A percentile compares a stretch with the other conserved stretches of the same genome.
Evolutionary conservation across 2,113 vertebrate genomes (phyloP).

Genomic region (Psophia crepitans): DNA sequence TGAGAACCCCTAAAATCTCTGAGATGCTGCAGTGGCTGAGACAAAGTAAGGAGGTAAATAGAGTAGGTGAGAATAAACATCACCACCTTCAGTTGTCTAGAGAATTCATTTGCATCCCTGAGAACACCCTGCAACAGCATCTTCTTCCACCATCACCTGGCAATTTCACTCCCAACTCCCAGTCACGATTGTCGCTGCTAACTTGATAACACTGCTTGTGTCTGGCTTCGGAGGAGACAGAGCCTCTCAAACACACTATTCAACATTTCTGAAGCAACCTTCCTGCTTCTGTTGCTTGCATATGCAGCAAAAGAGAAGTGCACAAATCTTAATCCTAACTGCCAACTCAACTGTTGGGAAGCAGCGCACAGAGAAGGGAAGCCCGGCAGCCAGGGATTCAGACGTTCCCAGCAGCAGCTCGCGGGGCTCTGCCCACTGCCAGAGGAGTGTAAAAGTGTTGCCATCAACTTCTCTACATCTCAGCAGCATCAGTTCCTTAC

Average conservation of each 20-base stretch:
- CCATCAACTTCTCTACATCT: neutral
- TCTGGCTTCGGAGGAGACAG: neutral
- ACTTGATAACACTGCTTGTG: neutral
- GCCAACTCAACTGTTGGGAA: neutral
- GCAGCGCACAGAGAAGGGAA: neutral
- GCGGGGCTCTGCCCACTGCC: neutral
- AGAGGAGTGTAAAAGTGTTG: neutral
- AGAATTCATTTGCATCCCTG: neutral
- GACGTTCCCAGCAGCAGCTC: accelerated
- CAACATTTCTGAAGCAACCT: neutral
- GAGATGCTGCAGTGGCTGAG: neutral
- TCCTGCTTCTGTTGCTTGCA: neutral
- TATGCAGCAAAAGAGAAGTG: neutral
- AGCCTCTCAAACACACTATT: neutral
- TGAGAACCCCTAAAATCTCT: neutral
- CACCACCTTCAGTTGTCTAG: neutral
- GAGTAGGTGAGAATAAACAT: conserved; percentile 27
- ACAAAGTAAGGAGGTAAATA: neutral
- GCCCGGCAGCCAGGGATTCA: accelerated
- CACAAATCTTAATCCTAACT: neutral
- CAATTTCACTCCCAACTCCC: neutral
- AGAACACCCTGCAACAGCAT: neutral
- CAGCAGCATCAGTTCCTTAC: neutral
- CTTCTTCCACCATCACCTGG: neutral
- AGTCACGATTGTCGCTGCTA: neutral